Evolutionary conservation across 2,888 invertebrate species (phyloP).

Genomic region (Artemia sinica): DNA sequence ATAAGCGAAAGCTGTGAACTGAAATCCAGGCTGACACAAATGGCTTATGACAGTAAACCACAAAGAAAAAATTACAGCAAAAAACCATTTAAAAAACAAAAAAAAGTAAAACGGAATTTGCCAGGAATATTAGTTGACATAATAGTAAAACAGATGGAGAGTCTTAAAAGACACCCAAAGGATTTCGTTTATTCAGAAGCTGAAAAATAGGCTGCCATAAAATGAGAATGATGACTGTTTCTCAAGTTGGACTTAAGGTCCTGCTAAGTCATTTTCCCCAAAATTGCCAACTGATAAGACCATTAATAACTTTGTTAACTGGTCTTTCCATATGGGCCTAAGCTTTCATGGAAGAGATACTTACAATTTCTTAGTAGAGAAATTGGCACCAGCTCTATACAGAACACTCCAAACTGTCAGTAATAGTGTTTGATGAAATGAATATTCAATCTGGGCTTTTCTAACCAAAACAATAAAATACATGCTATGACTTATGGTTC

Average conservation of each 20-base stretch:
- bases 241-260: background rate
- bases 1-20: background rate
- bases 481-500: no score
- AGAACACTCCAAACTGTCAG: background rate
- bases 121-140: background rate
- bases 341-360: no score
- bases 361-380: background rate
- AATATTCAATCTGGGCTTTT: no score
- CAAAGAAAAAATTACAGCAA: no score
- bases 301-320: no score
- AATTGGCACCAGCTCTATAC: background rate
- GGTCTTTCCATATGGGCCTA: no score
- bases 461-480: no score
- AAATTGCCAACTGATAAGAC: no score
- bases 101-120: background rate
- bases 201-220: background rate
- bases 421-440: background rate
- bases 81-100: no score
- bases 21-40: background rate
- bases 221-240: background rate
- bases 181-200: background rate
- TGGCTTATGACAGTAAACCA: background rate
- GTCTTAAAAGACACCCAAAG: background rate
- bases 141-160: background rate
- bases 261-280: background rate